Base-by-base conservation (phyloP, 2,113 vertebrate genomes). In the mouse (Mus musculus) region DNA sequence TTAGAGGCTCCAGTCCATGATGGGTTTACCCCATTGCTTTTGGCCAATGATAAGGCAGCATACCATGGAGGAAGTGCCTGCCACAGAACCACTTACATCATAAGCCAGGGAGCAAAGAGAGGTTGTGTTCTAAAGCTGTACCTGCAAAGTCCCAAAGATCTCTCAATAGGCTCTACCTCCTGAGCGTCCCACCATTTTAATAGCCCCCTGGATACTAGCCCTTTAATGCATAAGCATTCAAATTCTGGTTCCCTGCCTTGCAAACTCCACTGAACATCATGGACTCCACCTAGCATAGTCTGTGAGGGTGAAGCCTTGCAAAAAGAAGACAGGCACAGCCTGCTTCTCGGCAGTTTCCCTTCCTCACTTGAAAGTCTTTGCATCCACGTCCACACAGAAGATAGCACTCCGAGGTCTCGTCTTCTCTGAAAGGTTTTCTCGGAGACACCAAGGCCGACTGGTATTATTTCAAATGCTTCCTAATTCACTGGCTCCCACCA, bases 381-480 rank as follows among this genome's bases (percentile, higher is more conserved):
- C 4, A n/a, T 39, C 26, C 36, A 80, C 13, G 91, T 94, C 71
- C 78, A 42, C 42, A 3, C 17, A 30, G 69, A 95, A 91, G 3
- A 88, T 30, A 93, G 19, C 28, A 63, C 90, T 78, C 63, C 3
- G 0, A 4, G 5, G 28, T 11, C 10, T 39, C 20, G 5, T 1
- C 17, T 30, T 2, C 10, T 46, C 61, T 16, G 17, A 82, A 67
- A 94, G 59, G 49, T n/a, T 94, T 59, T 90, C 49, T 46, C n/a
- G 3, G 13, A 4, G 13, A 20, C 9, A 78, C 39, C 52, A 86
- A 86, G 20, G 36, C 46, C 22, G 6, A 28, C 28, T 82, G 86
- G 10, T 33, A n/a, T 89, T 91, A 92, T 95, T 96, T 94, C 8
- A 65, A 73, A 93, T 56, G n/a, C 59, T 93, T 85, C 46, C 69